Evolutionary conservation across 2,113 vertebrate species (phyloP).

Genomic region (Vulpes ferrilata): DNA sequence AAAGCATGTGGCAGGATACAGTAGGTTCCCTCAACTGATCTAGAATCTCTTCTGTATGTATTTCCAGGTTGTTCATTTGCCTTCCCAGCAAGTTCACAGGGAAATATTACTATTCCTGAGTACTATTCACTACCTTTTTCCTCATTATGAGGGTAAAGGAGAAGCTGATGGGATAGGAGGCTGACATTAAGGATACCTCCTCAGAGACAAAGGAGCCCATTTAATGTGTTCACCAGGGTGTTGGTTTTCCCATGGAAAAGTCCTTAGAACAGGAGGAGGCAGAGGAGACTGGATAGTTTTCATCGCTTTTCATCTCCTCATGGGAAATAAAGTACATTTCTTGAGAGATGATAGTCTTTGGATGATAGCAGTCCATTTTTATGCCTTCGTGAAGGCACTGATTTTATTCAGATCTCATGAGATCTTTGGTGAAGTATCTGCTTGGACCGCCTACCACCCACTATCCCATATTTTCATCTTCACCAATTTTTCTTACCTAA

Average conservation of each 20-base stretch:
- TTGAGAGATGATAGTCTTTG: not conserved
- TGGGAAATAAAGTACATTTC: not conserved
- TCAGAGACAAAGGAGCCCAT: not conserved
- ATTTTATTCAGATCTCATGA: not conserved
- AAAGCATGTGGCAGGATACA: not conserved
- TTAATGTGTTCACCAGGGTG: not conserved
- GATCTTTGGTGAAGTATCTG: not conserved
- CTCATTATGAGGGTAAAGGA: not conserved
- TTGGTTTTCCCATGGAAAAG: not conserved
- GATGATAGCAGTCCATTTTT: not conserved
- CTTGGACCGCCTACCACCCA: not conserved
- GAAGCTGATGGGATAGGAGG: not conserved
- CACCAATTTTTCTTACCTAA: not conserved
- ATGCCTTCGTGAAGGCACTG: not conserved
- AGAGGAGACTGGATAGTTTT: not conserved
- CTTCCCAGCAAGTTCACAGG: not conserved
- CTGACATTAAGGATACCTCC: not conserved
- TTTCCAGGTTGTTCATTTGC: not conserved
- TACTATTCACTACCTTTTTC: not conserved
- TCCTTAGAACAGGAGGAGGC: not conserved
- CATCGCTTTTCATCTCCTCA: not conserved
- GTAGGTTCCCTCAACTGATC: not conserved
- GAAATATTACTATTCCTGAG: not conserved
- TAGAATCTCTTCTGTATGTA: not conserved
- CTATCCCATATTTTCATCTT: conserved; percentile 39